phyloP scores from a whole-genome alignment of 2,888 invertebrate species.

The Macrosiphum euphorbiae region DNA sequence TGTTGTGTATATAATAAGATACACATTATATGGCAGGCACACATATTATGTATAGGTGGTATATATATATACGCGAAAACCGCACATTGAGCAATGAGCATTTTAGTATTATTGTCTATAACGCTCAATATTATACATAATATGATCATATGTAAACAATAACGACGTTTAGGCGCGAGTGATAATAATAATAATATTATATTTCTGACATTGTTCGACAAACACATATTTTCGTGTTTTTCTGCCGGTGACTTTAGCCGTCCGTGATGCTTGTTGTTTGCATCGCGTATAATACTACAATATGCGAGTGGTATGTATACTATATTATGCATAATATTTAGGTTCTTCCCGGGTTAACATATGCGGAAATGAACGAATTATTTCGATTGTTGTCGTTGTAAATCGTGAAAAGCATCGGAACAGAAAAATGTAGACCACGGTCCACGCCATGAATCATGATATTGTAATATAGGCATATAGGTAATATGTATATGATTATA shows the following conservation, averaged over 20 bases:
- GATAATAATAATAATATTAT: background rate
- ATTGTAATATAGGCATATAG: background rate
- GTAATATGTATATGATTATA: background rate
- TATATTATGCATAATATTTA: background rate
- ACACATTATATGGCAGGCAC: background rate
- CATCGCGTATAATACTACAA: background rate
- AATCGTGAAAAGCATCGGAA: background rate
- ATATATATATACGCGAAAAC: background rate
- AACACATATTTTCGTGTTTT: background rate
- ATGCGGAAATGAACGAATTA: background rate
- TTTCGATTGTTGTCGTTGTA: background rate
- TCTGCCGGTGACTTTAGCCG: background rate
- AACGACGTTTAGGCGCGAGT: background rate
- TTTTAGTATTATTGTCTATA: background rate
- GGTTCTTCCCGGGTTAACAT: background rate
- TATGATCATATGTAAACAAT: background rate
- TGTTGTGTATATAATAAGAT: background rate
- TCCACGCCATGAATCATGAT: background rate
- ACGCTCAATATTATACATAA: background rate
- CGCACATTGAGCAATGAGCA: background rate
- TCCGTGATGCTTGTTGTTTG: background rate
- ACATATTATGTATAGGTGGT: background rate
- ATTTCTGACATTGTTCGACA: background rate
- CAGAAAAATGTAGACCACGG: background rate
- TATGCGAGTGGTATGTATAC: background rate